Conservation (phyloP, 1,140 invertebrate species). For the Oncopodura yosiiana region DNA sequence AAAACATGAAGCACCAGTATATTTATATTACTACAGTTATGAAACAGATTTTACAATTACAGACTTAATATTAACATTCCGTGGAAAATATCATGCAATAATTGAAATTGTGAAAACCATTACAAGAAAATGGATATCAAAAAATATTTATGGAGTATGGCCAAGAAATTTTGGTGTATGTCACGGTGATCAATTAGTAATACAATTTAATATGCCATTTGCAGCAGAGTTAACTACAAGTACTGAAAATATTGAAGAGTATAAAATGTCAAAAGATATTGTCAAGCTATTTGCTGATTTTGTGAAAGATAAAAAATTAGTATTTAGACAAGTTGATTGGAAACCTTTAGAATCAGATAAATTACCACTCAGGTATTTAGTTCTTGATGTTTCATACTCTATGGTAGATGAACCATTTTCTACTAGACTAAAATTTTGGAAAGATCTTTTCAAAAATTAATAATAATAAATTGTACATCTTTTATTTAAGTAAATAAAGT, state of each 20-base stretch:
- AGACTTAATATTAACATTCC: slow-evolving; percentile 7
- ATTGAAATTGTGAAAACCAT: slow-evolving; percentile 3
- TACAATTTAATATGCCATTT: slow-evolving; percentile 23
- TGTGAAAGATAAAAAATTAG: slow-evolving; percentile 16
- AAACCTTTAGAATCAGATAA: background rate
- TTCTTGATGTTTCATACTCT: background rate
- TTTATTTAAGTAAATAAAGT: too few species aligned
- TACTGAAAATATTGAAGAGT: slow-evolving; percentile 8
- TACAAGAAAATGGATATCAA: background rate
- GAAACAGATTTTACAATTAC: slow-evolving; percentile 9
- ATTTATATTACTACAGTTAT: slow-evolving; percentile 16
- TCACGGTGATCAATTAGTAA: slow-evolving; percentile 21
- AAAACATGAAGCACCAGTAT: slow-evolving; percentile 12
- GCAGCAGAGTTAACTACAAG: slow-evolving; percentile 5
- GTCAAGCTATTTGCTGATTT: slow-evolving; percentile 24
- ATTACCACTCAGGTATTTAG: background rate
- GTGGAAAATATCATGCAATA: slow-evolving; percentile 10
- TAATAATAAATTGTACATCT: too few species aligned
- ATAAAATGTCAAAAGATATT: slow-evolving; percentile 13
- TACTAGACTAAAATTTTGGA: slow-evolving; percentile 16
- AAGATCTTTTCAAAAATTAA: background rate
- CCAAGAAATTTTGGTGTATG: slow-evolving; percentile 5
- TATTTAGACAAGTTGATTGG: background rate
- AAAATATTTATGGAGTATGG: background rate
- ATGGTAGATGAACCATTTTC: slow-evolving; percentile 16